Evolutionary conservation across 2,797 vertebrate species (phyloP).

Genomic region (Rhincodon typus): DNA sequence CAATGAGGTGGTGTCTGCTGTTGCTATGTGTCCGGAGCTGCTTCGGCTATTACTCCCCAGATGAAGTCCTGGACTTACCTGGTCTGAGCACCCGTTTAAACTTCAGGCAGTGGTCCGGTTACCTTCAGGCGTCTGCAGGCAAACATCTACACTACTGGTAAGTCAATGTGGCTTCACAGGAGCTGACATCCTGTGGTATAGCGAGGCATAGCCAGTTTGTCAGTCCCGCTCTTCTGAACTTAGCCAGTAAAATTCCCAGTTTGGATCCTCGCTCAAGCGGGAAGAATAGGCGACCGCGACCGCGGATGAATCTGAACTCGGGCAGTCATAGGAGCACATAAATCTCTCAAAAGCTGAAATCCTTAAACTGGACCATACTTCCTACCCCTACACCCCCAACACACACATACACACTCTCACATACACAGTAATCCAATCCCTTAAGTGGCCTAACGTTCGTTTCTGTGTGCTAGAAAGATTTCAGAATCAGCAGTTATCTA

Average conservation of each 20-base stretch:
- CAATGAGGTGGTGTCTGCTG: slow-evolving; percentile 40
- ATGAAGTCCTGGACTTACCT: slow-evolving; percentile 56
- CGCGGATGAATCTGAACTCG: neutral
- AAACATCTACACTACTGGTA: slow-evolving; percentile 67
- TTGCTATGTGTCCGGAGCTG: slow-evolving; percentile 5
- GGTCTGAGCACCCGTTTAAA: slow-evolving; percentile 58
- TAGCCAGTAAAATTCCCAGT: neutral
- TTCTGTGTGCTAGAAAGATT: neutral
- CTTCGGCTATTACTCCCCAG: slow-evolving; percentile 53
- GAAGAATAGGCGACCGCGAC: neutral
- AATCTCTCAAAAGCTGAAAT: neutral
- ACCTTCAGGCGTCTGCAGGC: slow-evolving; percentile 54
- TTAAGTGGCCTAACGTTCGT: neutral
- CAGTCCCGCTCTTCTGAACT: neutral
- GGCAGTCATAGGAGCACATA: neutral
- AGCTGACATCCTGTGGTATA: neutral
- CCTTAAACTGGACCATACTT: no score
- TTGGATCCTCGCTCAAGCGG: neutral
- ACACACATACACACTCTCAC: no score
- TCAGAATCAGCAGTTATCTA: neutral
- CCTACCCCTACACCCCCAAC: no score
- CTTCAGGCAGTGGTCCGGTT: slow-evolving; percentile 65
- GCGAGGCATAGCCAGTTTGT: neutral
- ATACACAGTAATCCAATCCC: no score
- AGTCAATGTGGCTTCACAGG: slow-evolving; percentile 40